A percentile compares a stretch with the other conserved stretches of the same genome.
phyloP scores from a whole-genome alignment of 2,888 invertebrate genomes.

The Troides oblongomaculatus region DNA sequence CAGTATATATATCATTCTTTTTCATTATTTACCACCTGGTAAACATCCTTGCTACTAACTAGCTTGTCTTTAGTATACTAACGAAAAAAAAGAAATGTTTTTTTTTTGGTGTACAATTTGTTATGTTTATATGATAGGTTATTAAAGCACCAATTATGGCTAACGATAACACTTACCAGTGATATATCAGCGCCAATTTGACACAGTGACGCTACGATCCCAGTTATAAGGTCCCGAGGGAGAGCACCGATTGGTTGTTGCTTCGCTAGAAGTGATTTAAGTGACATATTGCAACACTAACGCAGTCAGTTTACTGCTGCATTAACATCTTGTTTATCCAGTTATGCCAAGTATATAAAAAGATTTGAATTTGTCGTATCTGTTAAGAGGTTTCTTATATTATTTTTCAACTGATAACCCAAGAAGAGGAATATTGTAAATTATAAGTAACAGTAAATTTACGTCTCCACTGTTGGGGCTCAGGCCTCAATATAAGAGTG shows the following conservation, averaged over 20 bases:
- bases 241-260: constrained; percentile 12
- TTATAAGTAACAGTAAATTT: no score
- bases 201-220: constrained; percentile 20
- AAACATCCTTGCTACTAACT: no score
- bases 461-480: no score
- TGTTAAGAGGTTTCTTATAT: not conserved
- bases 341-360: not conserved
- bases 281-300: constrained; percentile 22
- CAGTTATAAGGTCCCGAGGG: constrained; percentile 23
- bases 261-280: constrained; percentile 16
- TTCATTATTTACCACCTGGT: no score
- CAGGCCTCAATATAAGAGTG: no score
- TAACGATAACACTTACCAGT: constrained; percentile 14
- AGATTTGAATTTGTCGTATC: not conserved
- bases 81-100: no score
- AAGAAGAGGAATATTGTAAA: no score
- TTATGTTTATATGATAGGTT: not conserved
- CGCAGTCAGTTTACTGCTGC: not conserved
- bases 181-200: constrained; percentile 29
- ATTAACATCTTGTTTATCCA: constrained; percentile 1
- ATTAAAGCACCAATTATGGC: not conserved
- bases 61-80: no score
- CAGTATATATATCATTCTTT: no score
- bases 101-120: not conserved
- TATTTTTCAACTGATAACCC: not conserved